These are phyloP conservation scores for Deroplatys truncata DNA, from an alignment of 2,888 invertebrate species.

Conservation along the genomic window DNA sequence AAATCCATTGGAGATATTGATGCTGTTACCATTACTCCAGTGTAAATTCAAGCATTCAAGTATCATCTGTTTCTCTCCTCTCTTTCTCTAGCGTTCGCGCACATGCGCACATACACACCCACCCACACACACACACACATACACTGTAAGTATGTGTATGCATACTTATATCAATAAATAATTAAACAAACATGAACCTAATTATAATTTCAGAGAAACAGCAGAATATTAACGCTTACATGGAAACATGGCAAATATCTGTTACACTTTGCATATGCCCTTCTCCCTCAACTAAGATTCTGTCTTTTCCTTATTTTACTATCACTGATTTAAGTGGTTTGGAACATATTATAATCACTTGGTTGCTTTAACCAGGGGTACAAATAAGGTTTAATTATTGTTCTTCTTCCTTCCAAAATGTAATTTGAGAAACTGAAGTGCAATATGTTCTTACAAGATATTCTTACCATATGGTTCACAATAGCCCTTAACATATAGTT, in stretches of 20 bases:
- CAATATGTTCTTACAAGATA: no score
- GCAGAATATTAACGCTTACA: not conserved
- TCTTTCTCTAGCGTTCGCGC: not conserved
- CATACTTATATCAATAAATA: not conserved
- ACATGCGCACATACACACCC: not conserved
- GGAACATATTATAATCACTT: not conserved
- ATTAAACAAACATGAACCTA: not conserved
- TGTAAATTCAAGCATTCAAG: constrained; percentile 33
- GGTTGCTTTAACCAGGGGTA: not conserved
- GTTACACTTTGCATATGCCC: not conserved
- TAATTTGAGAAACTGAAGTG: no score
- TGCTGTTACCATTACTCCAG: constrained; percentile 49
- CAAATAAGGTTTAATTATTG: not conserved
- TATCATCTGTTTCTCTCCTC: not conserved
- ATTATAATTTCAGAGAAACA: not conserved
- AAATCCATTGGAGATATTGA: constrained; percentile 75
- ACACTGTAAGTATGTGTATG: no score
- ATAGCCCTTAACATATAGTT: no score
- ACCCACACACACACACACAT: no score
- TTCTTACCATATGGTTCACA: no score
- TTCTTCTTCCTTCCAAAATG: not conserved
- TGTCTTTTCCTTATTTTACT: not conserved
- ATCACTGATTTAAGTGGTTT: not conserved
- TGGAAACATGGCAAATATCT: not conserved
- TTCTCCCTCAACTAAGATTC: not conserved